Base-by-base conservation (phyloP, 2,797 vertebrate genomes). In the Merluccius polli region DNA sequence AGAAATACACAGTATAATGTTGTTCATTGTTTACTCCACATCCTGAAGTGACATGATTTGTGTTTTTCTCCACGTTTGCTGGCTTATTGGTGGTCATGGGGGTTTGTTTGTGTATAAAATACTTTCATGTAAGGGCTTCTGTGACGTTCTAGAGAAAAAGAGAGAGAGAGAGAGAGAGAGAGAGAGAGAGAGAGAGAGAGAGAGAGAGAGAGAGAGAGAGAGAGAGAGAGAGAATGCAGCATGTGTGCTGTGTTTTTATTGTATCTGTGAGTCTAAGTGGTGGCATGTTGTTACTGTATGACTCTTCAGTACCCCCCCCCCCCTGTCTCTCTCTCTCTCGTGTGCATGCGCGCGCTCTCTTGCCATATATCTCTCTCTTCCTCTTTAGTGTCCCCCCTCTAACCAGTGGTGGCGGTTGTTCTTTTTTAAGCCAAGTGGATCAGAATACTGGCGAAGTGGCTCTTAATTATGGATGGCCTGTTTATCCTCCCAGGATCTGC, bases 381-480 rank as follows among this genome's bases (percentile, higher is more conserved):
- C 29, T 52, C 41, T 59, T 32, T 11, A 48, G n/a, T 77, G 36
- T 74, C 33, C 70, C 36, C 70, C 74, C 83, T 76, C 75, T 87
- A 89, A 90, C 82, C 75, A 44, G 77, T 77, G 81, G 79, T 89
- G 90, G 88, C 87, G 86, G 87, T 88, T 83, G 82, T 83, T 88
- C 86, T 87, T 89, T 86, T 91, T 90, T 84, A 90, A 90, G 85
- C 85, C 77, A 80, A 89, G 81, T 80, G 84, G 87, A 88, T 90
- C 83, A 87, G 87, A 89, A 87, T 78, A 82, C 85, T 88, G 87
- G 86, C 82, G 78, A 87, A 89, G 87, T 72, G 67, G 77, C 84
- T 81, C 78, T 91, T 90, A 90, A 91, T 91, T 92, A 92, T 90
- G 86, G 86, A 91, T 90, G 83, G 84, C 74, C 87, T 90, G 90